Conservation (phyloP, 30 jellyfish, hydroid and myxozoan genomes). For the Cassiopea xamachana region DNA sequence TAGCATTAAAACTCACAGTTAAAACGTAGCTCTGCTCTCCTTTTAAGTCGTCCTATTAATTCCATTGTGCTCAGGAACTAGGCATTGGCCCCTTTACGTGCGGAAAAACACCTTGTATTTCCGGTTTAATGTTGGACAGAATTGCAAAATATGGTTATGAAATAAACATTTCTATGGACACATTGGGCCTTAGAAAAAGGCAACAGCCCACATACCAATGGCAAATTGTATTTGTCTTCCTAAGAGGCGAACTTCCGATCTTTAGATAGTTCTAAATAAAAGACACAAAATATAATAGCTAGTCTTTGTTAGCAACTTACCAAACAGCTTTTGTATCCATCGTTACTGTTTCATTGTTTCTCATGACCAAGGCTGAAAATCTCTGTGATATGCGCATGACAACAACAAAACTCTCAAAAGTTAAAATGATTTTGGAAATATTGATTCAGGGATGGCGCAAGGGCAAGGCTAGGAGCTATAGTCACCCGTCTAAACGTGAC, state of each 20-base stretch:
- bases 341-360: neutral
- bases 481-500: too few species aligned
- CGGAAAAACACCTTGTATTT: conserved; percentile 44
- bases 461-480: too few species aligned
- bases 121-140: conserved; percentile 31
- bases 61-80: neutral
- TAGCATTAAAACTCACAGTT: conserved; percentile 34
- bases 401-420: too few species aligned
- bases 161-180: neutral
- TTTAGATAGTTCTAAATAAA: neutral
- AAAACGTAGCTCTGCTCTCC: neutral
- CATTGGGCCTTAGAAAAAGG: neutral
- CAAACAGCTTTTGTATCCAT: neutral
- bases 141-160: neutral
- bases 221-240: conserved; percentile 2
- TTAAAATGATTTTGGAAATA: too few species aligned
- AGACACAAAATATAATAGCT: neutral
- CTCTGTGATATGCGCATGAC: too few species aligned
- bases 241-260: conserved; percentile 32
- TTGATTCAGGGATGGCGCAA: too few species aligned
- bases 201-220: conserved; percentile 13
- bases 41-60: neutral
- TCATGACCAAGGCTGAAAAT: neutral
- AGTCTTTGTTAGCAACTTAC: neutral
- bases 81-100: neutral